Conservation (phyloP, 53 echinoderm and acorn worm species). For the Patiria pectinifera region DNA sequence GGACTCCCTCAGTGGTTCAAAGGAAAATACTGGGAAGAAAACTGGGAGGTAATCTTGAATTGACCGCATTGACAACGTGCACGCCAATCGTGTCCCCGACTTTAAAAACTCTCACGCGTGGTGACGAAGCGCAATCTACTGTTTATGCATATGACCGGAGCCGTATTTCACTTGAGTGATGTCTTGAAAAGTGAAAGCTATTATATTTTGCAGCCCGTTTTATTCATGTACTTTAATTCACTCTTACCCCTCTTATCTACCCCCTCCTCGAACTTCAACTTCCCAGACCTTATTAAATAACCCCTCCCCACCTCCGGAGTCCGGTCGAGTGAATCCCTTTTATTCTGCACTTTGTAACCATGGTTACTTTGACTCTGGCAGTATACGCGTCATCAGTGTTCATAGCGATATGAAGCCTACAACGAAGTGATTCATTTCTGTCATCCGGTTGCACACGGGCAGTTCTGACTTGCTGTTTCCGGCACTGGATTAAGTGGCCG, state of each 20-base stretch:
- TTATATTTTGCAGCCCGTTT: too few species aligned
- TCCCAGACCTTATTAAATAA: not conserved
- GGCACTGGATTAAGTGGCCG: not conserved
- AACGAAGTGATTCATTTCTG: not conserved
- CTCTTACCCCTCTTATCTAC: not conserved
- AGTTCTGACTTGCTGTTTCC: not conserved
- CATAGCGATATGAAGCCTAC: not conserved
- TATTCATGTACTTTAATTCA: not conserved
- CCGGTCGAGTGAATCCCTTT: not conserved
- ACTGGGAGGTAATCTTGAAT: too few species aligned
- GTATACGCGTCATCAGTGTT: not conserved
- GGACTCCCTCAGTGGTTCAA: too few species aligned
- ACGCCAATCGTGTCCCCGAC: too few species aligned
- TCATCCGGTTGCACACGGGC: not conserved
- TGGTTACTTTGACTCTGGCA: not conserved
- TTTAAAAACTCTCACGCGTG: too few species aligned
- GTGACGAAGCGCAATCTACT: too few species aligned
- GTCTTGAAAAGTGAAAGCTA: too few species aligned
- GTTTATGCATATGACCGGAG: too few species aligned
- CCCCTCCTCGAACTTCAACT: not conserved
- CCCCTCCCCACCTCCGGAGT: not conserved
- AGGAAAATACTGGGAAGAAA: too few species aligned
- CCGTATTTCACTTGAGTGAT: too few species aligned
- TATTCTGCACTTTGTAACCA: not conserved
- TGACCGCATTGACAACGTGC: too few species aligned